These are phyloP conservation scores for Drosophila macrothrix DNA, from an alignment of 2,888 invertebrate species.

Conservation along the genomic window DNA sequence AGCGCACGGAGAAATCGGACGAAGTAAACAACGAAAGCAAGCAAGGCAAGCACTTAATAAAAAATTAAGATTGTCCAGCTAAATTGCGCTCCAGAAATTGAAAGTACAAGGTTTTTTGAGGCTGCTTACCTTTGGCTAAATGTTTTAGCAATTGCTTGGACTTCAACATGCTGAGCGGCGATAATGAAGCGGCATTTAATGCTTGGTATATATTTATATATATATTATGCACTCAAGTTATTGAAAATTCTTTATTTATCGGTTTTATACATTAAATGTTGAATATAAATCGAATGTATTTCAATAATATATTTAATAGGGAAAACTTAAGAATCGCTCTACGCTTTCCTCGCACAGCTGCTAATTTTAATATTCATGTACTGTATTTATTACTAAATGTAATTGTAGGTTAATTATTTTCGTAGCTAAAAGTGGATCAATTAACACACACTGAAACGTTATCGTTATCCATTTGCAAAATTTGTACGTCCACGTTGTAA, in stretches of 20 bases:
- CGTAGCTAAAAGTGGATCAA: slow-evolving; percentile 19
- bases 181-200: slow-evolving; percentile 45
- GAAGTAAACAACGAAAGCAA: slow-evolving; percentile 27
- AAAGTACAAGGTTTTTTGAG: background rate
- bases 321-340: background rate
- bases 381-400: slow-evolving; percentile 3
- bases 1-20: slow-evolving; percentile 18
- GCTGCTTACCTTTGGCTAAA: slow-evolving; percentile 74
- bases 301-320: background rate
- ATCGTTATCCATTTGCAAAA: slow-evolving; percentile 37
- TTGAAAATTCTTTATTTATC: slow-evolving; percentile 19
- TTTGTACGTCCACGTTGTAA: slow-evolving; percentile 57
- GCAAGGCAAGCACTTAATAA: background rate
- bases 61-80: slow-evolving; percentile 4
- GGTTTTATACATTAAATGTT: slow-evolving; percentile 13
- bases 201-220: slow-evolving; percentile 2
- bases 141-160: slow-evolving; percentile 73
- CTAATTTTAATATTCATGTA: slow-evolving; percentile 5
- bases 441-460: slow-evolving; percentile 24
- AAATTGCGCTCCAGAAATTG: slow-evolving; percentile 32
- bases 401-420: slow-evolving; percentile 23
- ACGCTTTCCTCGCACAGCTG: slow-evolving; percentile 12
- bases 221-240: slow-evolving; percentile 17
- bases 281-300: slow-evolving; percentile 6
- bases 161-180: slow-evolving; percentile 72